A percentile compares a stretch with the other conserved stretches of the same genome.
Conservation (phyloP, 2,797 vertebrate genomes). For the Microchirus variegatus region DNA sequence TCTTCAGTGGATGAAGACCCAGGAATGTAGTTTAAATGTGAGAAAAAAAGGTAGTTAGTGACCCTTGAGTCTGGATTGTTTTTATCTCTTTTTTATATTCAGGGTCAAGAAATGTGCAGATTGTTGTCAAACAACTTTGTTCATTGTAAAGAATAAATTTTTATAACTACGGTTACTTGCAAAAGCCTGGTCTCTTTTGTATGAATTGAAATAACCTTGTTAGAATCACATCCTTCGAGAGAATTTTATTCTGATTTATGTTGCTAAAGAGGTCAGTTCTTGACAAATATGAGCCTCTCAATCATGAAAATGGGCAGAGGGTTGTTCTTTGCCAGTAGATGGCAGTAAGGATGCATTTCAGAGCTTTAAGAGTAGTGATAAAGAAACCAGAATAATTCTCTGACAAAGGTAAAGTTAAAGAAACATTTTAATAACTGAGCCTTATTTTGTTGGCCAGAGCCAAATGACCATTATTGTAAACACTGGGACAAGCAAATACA, state of each 20-base stretch:
- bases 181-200: conserved; percentile 27
- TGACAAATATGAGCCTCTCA: not conserved
- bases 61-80: conserved; percentile 5
- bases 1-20: not conserved
- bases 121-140: conserved; percentile 25
- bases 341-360: conserved; percentile 22
- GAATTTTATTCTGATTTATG: not conserved
- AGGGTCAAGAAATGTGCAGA: not conserved
- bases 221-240: conserved; percentile 1
- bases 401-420: too few relatives aligned
- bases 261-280: not conserved
- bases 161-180: conserved; percentile 28
- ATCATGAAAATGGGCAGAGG: conserved; percentile 43
- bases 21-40: not conserved
- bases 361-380: not conserved
- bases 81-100: conserved; percentile 2
- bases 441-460: too few relatives aligned
- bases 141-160: conserved; percentile 6
- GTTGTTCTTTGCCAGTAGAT: conserved; percentile 33
- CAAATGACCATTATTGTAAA: too few relatives aligned
- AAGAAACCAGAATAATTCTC: not conserved
- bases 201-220: conserved; percentile 15
- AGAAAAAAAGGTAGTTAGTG: not conserved
- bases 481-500: too few relatives aligned
- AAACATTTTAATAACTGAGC: too few relatives aligned